Base-by-base conservation (phyloP, 2,797 vertebrate species). In the Diplodus puntazzo region DNA sequence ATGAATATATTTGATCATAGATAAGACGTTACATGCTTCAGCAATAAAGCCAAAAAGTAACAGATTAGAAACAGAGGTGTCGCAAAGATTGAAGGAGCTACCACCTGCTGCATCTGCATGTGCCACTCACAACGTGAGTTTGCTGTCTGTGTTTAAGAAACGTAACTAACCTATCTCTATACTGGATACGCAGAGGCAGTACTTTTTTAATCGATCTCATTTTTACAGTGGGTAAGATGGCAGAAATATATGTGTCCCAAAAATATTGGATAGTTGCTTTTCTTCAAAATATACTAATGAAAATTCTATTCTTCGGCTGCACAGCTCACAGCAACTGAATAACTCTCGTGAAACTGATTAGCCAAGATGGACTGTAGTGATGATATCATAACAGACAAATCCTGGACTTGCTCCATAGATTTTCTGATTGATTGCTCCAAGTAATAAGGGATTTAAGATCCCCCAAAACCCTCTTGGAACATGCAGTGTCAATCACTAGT, bases 351-450 rank as follows among this genome's bases (percentile, higher is more conserved):
- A 25, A 67, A 61, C 18, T 45, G 25, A 43, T 2, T 49, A 69
- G 14, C 49, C 13, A 50, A 21, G 17, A 54, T 30, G 60, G 20
- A 42, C 25, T 48, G 23, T 23, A 42, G 34, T 20, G 39, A 65
- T 63, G 49, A 69, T 20, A 25, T 53, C 17, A 66, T 42, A 30
- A 9, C 21, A 30, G 55, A 61, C 23, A 48, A 68, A 69, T 73
- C 7, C 53, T 17, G 23, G 30, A 70, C 65, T 48, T 43, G 13
- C 48, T 43, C 16, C 46, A 34, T 11, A 21, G 18, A 23, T 62
- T 75, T 39, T 27, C 5, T 75, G 23, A 75, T 59, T 42, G 8
- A 46, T 71, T 34, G 11, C 4, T 52, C 16, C 23, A 63, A 70
- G 76, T 62, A 63, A 52, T 63, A 21, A 46, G 39, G 8, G 4